Base-by-base conservation (phyloP, 2,797 vertebrate genomes). In the Poecilia gillii region DNA sequence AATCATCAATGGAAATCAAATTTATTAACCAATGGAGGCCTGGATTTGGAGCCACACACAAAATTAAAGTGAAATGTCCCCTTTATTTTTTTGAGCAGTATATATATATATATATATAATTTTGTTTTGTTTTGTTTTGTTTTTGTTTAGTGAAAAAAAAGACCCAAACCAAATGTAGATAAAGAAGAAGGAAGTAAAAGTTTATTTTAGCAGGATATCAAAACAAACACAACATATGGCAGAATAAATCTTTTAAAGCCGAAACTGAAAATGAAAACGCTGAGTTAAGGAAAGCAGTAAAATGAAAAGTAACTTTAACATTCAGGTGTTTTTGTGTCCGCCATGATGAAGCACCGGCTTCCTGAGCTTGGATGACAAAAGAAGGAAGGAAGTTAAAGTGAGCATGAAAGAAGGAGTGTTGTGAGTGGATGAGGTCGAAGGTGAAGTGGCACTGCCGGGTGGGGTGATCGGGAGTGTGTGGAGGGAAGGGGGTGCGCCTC, bases 341-440 rank as follows among this genome's bases (percentile, higher is more conserved):
- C 76, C 70, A 66, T 90, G 86, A 93, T 91, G 78, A 85, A 90
- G 90, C 92, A 87, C 90, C 92, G 88, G 87, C 91, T 92, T 84
- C 81, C 87, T 90, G 74, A 85, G 82, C 83, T 82, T 75, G 82
- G 84, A 87, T 84, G 90, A 94, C 92, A 93, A 92, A 72, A 90
- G 82, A 84, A 89, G 86, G 85, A 90, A 93, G 93, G 93, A 94
- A 94, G 90, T 94, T 79, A 90, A 88, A 91, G 75, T 88, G 88
- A 88, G 94, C 91, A 95, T 95, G 90, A 96, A 96, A 95, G 95
- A 88, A 82, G 78, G 3, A 87, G 76, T 85, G 87, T 93, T 92
- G 90, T 94, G 91, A 94, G 93, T 89, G 90, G 92, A 93, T 90
- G 91, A 88, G 95, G 95, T 95, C 93, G 87, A 87, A 94, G 95